A percentile compares a stretch with the other conserved stretches of the same genome.
Evolutionary conservation across 2,888 invertebrate genomes (phyloP).

Genomic region (Drosophila stalkeri): DNA sequence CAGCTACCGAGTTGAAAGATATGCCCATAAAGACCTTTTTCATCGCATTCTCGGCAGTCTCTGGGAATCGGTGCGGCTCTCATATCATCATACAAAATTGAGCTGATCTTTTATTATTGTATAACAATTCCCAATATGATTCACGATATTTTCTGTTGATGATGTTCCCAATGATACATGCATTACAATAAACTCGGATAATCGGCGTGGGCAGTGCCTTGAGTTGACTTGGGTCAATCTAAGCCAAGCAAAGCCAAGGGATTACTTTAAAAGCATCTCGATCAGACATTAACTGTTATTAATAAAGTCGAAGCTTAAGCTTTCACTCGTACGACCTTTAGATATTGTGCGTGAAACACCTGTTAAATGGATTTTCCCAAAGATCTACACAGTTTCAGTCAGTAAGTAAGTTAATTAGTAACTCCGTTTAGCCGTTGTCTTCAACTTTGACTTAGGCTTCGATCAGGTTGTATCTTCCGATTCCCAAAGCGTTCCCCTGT

Average conservation of each 20-base stretch:
- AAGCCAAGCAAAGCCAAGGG: neutral
- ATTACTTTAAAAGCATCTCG: neutral
- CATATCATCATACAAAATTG: slow-evolving; percentile 17
- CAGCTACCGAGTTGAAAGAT: slow-evolving; percentile 51
- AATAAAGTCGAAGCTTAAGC: neutral
- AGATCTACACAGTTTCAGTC: neutral
- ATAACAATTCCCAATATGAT: slow-evolving; percentile 22
- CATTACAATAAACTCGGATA: neutral
- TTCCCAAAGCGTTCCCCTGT: neutral
- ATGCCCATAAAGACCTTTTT: slow-evolving; percentile 38
- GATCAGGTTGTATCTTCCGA: neutral
- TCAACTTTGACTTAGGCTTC: neutral
- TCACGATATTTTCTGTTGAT: neutral
- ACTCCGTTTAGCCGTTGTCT: neutral
- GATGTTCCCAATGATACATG: neutral
- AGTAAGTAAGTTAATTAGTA: neutral
- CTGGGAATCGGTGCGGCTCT: slow-evolving; percentile 12
- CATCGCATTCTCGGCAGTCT: slow-evolving; percentile 12
- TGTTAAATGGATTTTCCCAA: neutral
- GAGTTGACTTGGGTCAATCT: neutral
- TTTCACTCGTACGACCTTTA: neutral
- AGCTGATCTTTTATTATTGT: slow-evolving; percentile 31
- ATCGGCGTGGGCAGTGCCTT: slow-evolving; percentile 1
- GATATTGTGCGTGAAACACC: neutral
- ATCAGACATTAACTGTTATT: neutral